Evolutionary conservation across 2,888 invertebrate species (phyloP).

Genomic region (Linnaemya tessellans): DNA sequence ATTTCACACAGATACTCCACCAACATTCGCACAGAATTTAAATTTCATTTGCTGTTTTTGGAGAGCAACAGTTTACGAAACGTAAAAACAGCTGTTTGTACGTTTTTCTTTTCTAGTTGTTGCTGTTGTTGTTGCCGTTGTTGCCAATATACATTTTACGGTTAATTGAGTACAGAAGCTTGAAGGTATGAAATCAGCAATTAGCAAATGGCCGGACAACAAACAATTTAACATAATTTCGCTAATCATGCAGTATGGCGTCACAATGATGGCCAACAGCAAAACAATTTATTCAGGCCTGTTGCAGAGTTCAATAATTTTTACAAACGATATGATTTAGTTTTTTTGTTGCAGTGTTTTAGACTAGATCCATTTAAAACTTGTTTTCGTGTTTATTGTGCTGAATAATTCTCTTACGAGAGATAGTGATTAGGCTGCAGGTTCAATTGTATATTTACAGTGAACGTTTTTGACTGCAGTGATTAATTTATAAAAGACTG

Average conservation of each 20-base stretch:
- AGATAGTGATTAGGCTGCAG: no score
- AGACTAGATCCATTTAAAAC: no score
- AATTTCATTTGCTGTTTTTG: background rate
- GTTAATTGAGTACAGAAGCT: constrained; percentile 45
- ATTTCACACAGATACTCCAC: constrained; percentile 39
- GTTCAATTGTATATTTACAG: no score
- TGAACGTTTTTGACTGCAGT: no score
- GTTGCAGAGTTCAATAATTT: no score
- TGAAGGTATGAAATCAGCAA: constrained; percentile 45
- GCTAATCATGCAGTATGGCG: background rate
- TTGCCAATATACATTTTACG: constrained; percentile 59
- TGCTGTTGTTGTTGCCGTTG: constrained; percentile 24
- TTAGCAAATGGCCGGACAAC: background rate
- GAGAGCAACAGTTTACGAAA: constrained; percentile 51
- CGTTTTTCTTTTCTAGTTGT: constrained; percentile 26
- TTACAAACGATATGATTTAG: no score
- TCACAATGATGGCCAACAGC: background rate
- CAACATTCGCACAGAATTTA: constrained; percentile 1
- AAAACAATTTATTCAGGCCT: no score
- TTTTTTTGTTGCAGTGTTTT: no score
- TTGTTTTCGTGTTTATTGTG: no score
- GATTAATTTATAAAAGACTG: no score
- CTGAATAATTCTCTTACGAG: no score
- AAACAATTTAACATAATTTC: constrained; percentile 2
- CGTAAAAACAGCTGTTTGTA: constrained; percentile 62